Evolutionary conservation across 2,888 invertebrate species (phyloP).

Genomic region (Volucella inanis): DNA sequence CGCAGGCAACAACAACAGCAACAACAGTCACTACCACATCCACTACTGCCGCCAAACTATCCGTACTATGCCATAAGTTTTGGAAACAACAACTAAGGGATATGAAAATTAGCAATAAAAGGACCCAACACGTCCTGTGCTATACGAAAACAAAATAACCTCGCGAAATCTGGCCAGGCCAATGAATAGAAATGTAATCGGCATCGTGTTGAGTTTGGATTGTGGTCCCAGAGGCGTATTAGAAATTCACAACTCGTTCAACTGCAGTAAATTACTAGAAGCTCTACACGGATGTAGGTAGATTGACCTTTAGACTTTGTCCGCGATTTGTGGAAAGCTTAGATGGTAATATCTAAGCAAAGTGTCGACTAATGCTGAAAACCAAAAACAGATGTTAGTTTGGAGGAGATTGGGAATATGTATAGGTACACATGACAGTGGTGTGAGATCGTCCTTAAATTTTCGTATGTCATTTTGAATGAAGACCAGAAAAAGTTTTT

Average conservation of each 20-base stretch:
- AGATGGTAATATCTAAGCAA: too few species aligned
- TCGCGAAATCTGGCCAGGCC: slow-evolving; percentile 19
- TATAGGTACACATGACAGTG: too few species aligned
- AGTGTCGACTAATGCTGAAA: too few species aligned
- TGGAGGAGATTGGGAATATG: too few species aligned
- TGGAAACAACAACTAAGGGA: slow-evolving; percentile 72
- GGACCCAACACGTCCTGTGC: slow-evolving; percentile 25
- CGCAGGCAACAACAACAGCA: slow-evolving; percentile 22
- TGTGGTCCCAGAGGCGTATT: slow-evolving; percentile 69
- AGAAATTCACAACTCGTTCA: slow-evolving; percentile 48
- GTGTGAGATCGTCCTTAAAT: too few species aligned
- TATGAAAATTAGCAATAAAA: slow-evolving; percentile 75
- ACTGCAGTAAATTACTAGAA: slow-evolving; percentile 60
- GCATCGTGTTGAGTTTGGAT: slow-evolving; percentile 52
- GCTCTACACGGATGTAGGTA: slow-evolving; percentile 1
- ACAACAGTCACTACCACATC: slow-evolving; percentile 33
- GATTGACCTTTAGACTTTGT: slow-evolving; percentile 42
- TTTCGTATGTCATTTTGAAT: too few species aligned
- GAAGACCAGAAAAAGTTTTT: too few species aligned
- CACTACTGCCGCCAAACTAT: slow-evolving; percentile 7
- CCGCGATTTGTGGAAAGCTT: slow-evolving; percentile 22
- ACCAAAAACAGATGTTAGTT: too few species aligned
- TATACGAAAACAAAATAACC: slow-evolving; percentile 13
- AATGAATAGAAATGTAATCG: slow-evolving; percentile 60
- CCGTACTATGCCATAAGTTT: slow-evolving; percentile 52